A percentile compares a stretch with the other conserved stretches of the same genome.
These are phyloP conservation scores for Oscheius sp. DNA, from an alignment of 2,888 invertebrate genomes.

Conservation along the genomic window DNA sequence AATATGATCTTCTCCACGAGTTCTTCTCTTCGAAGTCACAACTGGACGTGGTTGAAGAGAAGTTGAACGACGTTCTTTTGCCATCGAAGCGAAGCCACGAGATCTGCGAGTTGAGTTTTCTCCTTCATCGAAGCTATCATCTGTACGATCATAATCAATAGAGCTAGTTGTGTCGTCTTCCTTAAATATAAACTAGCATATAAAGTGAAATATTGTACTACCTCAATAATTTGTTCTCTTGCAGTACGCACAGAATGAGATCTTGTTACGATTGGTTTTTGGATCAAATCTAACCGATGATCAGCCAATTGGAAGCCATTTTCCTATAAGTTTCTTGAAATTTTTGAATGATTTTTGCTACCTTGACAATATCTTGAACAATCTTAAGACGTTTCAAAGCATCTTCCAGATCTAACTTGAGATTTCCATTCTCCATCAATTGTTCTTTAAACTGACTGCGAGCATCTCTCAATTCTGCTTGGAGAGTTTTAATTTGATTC, in stretches of 20 bases:
- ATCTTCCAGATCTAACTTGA: constrained; percentile 48
- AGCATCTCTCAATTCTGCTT: constrained; percentile 50
- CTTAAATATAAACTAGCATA: not conserved
- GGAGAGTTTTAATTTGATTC: constrained; percentile 13
- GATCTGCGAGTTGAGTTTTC: not conserved
- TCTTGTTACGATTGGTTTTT: constrained; percentile 13
- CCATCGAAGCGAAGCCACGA: not conserved
- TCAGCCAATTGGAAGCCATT: not conserved
- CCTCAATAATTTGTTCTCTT: not conserved
- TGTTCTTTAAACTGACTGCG: constrained; percentile 43
- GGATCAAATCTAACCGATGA: not conserved
- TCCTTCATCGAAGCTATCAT: constrained; percentile 43
- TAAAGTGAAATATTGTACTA: not conserved
- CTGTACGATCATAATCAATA: constrained; percentile 51
- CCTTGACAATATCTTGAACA: constrained; percentile 48
- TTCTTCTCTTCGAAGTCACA: not conserved
- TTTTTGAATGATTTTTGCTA: not conserved
- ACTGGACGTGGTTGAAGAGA: constrained; percentile 12
- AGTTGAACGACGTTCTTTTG: constrained; percentile 17
- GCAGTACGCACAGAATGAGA: constrained; percentile 4
- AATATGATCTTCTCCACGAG: constrained; percentile 6
- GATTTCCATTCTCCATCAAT: constrained; percentile 46
- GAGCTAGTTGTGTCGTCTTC: constrained; percentile 39
- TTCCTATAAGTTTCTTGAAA: not conserved
- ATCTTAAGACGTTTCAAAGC: constrained; percentile 45